Evolutionary conservation across 35 echinoderm and acorn worm genomes (phyloP), one percentile per base, ranked within the genome.

Genomic region (Eucidaris tribuloides): DNA sequence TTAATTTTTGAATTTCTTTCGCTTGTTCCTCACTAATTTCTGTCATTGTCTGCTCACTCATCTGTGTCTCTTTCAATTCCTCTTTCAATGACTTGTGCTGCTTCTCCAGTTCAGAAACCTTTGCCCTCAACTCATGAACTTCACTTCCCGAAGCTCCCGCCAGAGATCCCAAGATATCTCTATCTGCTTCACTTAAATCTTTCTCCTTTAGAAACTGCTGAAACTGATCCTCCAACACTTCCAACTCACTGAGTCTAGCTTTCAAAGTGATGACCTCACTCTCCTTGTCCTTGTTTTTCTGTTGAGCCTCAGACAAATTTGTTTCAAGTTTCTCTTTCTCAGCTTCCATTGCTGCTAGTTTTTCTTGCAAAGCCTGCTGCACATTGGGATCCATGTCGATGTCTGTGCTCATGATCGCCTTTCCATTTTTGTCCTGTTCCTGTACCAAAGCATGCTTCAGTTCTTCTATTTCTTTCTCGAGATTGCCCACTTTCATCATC

Each of bases 1-100:
- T 76, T 23, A 91, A 32, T 19, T 24, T 36, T 33, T 82, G n/a
- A 50, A 72, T 77, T 71, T 71, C 84, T 36, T 84, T 66, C 14
- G 41, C 63, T 15, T 68, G 82, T 71, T 66, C 65, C 62, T 84
- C 82, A 17, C 62, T 44, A 54, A 65, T 71, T 7, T 81, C 84
- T 33, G 50, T 87, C 58, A 64, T 45, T 58, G 39, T 83, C 78
- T 82, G 49, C 38, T 92, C 77, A 30, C 19, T 87, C 17, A 24
- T 34, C 79, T 79, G 56, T 4, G 78, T 50, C 20, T 83, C 84
- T 82, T 82, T 65, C 7, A 87, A 43, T 31, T 92, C 62, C 30
- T 59, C 62, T 66, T 84, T 76, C 57, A 87, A 32, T 36, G 82
- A 77, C 43, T 82, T 38, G 45, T 82, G 39, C 18, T 48, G 49